Conservation (phyloP, 2,888 invertebrate species). For the Tetragonisca angustula region DNA sequence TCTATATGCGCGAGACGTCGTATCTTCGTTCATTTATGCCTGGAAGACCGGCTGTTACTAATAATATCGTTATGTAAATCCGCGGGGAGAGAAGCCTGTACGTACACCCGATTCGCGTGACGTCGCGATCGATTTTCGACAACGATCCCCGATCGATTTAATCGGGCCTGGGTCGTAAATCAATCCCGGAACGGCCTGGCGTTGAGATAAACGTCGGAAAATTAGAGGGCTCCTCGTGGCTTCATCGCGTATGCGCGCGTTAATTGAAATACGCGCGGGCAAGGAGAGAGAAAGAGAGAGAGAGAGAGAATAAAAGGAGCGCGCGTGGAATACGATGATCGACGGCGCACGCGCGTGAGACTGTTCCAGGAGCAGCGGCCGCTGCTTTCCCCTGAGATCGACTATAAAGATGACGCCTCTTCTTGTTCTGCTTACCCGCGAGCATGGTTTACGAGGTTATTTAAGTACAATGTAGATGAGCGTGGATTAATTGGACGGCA, state of each 20-base stretch:
- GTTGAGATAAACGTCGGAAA: conserved; percentile 49
- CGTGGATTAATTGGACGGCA: conserved; percentile 3
- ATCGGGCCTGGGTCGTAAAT: conserved; percentile 26
- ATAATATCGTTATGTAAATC: conserved; percentile 80
- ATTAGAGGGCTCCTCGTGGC: conserved; percentile 34
- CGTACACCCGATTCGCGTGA: not conserved
- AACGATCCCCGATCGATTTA: conserved; percentile 16
- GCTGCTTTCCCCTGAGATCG: not conserved
- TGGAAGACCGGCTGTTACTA: conserved; percentile 64
- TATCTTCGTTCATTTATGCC: conserved; percentile 74
- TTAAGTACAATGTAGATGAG: not conserved
- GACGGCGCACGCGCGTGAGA: not conserved
- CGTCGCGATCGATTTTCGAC: conserved; percentile 55
- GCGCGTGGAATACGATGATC: not conserved
- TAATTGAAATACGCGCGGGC: conserved; percentile 34
- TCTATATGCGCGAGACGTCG: not conserved
- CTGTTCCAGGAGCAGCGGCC: not conserved
- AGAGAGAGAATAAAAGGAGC: not conserved
- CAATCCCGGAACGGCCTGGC: conserved; percentile 9
- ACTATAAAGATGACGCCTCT: conserved; percentile 3
- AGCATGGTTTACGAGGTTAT: not conserved
- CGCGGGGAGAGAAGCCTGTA: conserved; percentile 3
- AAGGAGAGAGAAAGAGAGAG: not conserved
- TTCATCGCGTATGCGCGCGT: conserved; percentile 3
- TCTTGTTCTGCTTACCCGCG: not conserved